phyloP scores from a whole-genome alignment of 1,140 invertebrate genomes.

The Cephus cinctus region DNA sequence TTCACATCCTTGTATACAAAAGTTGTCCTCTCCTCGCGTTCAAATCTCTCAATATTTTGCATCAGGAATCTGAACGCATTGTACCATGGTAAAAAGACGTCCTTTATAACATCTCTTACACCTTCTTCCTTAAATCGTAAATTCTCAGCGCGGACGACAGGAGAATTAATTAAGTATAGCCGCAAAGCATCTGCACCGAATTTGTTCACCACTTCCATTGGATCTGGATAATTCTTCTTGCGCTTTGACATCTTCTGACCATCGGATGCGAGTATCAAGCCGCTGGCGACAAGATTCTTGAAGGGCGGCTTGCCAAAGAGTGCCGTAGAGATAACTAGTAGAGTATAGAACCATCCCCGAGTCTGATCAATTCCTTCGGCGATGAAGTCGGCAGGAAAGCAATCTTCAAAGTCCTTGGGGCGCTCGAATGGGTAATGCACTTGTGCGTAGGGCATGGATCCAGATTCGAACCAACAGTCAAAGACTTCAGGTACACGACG shows the following conservation, averaged over 20 bases:
- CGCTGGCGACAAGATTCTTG: slow-evolving; percentile 96
- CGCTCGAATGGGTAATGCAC: slow-evolving; percentile 96
- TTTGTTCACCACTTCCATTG: slow-evolving; percentile 85
- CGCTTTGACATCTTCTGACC: slow-evolving; percentile 99
- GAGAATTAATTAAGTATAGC: slow-evolving; percentile 97
- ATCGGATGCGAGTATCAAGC: slow-evolving; percentile 91
- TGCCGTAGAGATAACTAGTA: slow-evolving; percentile 93
- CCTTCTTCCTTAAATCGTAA: slow-evolving; percentile 96
- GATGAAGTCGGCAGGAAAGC: slow-evolving; percentile 99
- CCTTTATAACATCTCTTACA: slow-evolving; percentile 93
- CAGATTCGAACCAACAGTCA: slow-evolving; percentile 99
- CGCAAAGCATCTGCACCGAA: slow-evolving; percentile 97
- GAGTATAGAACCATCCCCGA: slow-evolving; percentile 97
- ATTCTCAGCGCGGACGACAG: slow-evolving; percentile 96
- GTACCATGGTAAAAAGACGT: slow-evolving; percentile 98
- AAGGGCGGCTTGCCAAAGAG: slow-evolving; percentile 97
- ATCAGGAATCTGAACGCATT: slow-evolving; percentile 96
- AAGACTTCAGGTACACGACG: slow-evolving; percentile 92
- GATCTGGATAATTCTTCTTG: slow-evolving; percentile 99
- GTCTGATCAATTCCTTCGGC: slow-evolving; percentile 99
- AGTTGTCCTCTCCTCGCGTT: slow-evolving; percentile 65
- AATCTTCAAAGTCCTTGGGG: slow-evolving; percentile 86
- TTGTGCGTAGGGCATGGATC: slow-evolving; percentile 98
- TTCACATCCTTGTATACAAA: slow-evolving; percentile 67
- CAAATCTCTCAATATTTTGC: slow-evolving; percentile 86